phyloP scores from a whole-genome alignment of 2,113 vertebrate species.

The Onychorhynchus coronatus region DNA sequence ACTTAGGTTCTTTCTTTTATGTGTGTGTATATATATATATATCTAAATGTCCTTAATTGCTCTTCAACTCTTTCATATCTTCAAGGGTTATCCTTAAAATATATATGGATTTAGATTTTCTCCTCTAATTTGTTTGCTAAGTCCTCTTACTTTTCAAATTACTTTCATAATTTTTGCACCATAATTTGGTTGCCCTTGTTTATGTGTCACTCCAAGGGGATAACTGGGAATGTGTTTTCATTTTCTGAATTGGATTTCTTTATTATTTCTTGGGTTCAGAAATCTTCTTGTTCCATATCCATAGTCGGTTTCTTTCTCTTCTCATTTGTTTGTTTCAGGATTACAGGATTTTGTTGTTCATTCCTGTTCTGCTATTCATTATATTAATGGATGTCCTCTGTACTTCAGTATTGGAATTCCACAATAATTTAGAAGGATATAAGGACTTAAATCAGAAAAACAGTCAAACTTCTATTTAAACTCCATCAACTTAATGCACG shows the following conservation, averaged over 20 bases:
- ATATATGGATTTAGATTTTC: background rate
- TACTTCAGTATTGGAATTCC: background rate
- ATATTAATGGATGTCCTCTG: background rate
- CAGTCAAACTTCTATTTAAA: constrained; percentile 39
- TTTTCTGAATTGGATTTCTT: background rate
- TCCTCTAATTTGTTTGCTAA: background rate
- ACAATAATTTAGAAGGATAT: background rate
- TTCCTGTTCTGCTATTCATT: background rate
- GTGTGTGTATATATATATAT: background rate
- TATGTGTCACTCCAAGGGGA: background rate
- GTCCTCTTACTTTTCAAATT: background rate
- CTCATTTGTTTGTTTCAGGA: background rate
- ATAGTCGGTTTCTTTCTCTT: background rate
- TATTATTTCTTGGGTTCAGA: background rate
- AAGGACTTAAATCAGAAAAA: constrained; percentile 32
- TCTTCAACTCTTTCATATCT: background rate
- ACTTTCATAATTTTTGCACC: background rate
- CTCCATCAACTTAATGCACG: background rate
- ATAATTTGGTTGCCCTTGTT: background rate
- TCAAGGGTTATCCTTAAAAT: background rate
- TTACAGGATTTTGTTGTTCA: background rate
- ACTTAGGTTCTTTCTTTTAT: background rate
- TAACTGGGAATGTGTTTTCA: background rate
- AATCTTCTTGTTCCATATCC: background rate
- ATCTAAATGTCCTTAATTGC: background rate